Conservation (phyloP, 2,888 invertebrate genomes). For the Agrilus mali region DNA sequence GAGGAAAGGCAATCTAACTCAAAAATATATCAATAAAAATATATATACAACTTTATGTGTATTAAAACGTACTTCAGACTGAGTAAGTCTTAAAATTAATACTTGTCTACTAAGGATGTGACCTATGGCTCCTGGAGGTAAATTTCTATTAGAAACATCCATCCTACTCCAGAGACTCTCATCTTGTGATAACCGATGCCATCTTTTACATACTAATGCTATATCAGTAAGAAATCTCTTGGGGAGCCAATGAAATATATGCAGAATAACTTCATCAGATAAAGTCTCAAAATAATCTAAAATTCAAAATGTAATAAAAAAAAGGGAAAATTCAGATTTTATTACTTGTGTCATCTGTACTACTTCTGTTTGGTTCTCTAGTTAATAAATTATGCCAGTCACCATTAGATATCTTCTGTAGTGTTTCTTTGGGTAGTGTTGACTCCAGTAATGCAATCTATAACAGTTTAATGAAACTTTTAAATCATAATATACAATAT, state of each 20-base stretch:
- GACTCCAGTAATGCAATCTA: conserved; percentile 25
- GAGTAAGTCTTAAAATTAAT: conserved; percentile 62
- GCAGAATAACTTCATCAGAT: conserved; percentile 78
- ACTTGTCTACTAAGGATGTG: conserved; percentile 67
- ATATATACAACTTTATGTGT: neutral
- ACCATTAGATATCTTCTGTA: conserved; percentile 22
- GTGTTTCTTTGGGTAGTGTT: conserved; percentile 24
- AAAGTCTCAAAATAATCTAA: conserved; percentile 58
- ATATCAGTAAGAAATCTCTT: conserved; percentile 60
- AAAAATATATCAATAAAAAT: neutral
- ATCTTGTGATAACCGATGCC: conserved; percentile 67
- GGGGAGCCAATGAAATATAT: conserved; percentile 72
- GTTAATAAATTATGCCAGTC: conserved; percentile 23
- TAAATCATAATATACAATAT: neutral
- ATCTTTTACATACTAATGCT: conserved; percentile 64
- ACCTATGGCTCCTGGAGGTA: conserved; percentile 58
- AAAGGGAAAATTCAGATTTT: neutral
- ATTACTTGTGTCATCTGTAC: conserved; percentile 19
- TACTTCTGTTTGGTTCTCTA: conserved; percentile 15
- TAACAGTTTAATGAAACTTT: conserved; percentile 10
- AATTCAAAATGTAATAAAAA: conserved; percentile 16
- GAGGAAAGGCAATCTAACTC: conserved; percentile 25
- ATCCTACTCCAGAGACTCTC: conserved; percentile 78
- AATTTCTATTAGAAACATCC: conserved; percentile 60
- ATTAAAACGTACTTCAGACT: conserved; percentile 51